Percentiles rank a stretch among this genome's conserved stretches.
Conservation (phyloP, 92 coral and sea anemone species). For the Zoanthus gigantus region DNA sequence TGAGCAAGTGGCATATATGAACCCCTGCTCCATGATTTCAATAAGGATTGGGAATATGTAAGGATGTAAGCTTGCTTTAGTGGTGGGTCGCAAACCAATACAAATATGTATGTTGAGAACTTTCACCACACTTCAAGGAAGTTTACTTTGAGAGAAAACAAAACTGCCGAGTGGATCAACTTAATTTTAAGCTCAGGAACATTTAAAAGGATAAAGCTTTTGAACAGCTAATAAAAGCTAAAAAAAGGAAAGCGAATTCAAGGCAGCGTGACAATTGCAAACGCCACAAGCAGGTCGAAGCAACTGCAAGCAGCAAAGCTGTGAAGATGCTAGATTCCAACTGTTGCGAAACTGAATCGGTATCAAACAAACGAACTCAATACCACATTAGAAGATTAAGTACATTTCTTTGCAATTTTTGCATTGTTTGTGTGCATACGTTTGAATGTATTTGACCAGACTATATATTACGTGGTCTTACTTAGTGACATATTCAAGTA, state of each 20-base stretch:
- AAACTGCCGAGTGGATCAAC: conserved; percentile 2
- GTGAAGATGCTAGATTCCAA: too few species aligned
- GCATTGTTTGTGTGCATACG: too few species aligned
- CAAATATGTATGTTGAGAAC: conserved; percentile 40
- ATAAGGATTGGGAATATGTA: conserved; percentile 8
- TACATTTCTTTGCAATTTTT: too few species aligned
- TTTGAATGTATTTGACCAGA: too few species aligned
- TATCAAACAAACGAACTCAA: too few species aligned
- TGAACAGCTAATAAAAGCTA: neutral
- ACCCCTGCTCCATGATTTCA: conserved; percentile 31
- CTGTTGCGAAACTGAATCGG: too few species aligned
- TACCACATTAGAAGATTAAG: too few species aligned
- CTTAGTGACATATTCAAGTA: neutral
- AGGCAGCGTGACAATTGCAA: too few species aligned
- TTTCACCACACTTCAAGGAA: conserved; percentile 17
- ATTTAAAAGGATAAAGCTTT: neutral
- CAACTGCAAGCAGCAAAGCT: too few species aligned
- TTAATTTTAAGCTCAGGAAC: neutral
- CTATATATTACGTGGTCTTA: too few species aligned
- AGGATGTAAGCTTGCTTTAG: conserved; percentile 46
- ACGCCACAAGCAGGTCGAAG: too few species aligned
- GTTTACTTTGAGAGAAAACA: conserved; percentile 14
- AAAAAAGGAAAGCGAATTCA: too few species aligned
- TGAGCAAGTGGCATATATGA: conserved; percentile 15
- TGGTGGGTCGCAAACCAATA: conserved; percentile 33